Evolutionary conservation across 2,797 vertebrate species (phyloP).

Genomic region (Atherinosoma microstoma): DNA sequence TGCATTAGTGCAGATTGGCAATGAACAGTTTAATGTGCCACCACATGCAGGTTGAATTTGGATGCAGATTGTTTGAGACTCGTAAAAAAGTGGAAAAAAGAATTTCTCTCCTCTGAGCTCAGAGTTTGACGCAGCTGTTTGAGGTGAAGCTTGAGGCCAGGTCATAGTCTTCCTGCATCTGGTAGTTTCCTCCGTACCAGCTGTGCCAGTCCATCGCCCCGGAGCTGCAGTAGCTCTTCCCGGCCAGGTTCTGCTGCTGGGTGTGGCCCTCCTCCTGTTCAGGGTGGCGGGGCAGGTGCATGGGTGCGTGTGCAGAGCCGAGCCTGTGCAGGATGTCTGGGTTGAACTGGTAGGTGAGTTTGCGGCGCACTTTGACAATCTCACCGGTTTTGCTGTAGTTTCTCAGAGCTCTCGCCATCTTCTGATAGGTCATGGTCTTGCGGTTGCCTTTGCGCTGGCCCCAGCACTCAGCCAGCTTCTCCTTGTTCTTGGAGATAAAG

Average conservation of each 20-base stretch:
- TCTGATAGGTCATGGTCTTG: constrained; percentile 99
- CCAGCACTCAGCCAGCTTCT: constrained; percentile 96
- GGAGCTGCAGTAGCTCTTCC: constrained; percentile 77
- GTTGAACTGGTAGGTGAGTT: constrained; percentile 97
- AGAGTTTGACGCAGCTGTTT: constrained; percentile 61
- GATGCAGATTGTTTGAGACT: constrained; percentile 15
- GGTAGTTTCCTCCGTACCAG: constrained; percentile 83
- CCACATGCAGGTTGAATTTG: neutral
- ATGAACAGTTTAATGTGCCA: neutral
- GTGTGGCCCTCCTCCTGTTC: constrained; percentile 67
- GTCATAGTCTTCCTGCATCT: constrained; percentile 82
- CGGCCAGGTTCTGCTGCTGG: constrained; percentile 55
- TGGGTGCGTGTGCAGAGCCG: constrained; percentile 72
- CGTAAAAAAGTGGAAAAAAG: neutral
- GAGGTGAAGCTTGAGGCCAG: constrained; percentile 79
- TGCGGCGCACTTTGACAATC: constrained; percentile 94
- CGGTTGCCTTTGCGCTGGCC: constrained; percentile 97
- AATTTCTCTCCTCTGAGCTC: constrained; percentile 18
- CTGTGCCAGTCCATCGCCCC: constrained; percentile 84
- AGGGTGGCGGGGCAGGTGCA: constrained; percentile 54
- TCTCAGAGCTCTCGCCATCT: constrained; percentile 97
- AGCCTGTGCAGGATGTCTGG: constrained; percentile 91
- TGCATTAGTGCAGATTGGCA: neutral
- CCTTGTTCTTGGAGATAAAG: constrained; percentile 98
- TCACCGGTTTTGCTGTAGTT: constrained; percentile 98